Percentiles rank a stretch among this genome's conserved stretches.
Evolutionary conservation across 2,888 invertebrate species (phyloP).

Genomic region (Caenorhabditis sulstoni): DNA sequence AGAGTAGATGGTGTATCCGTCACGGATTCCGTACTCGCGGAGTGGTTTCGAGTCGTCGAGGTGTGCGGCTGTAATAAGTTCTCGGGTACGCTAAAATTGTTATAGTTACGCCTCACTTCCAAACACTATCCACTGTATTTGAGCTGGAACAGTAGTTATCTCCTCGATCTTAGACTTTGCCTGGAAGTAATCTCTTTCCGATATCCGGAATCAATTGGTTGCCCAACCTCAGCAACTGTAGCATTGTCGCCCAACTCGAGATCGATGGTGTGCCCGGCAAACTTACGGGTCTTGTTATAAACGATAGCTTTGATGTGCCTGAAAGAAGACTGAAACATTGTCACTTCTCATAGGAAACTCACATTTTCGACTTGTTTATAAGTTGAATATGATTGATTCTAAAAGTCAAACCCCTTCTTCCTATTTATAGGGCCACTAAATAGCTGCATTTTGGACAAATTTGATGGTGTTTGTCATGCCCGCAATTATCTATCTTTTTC

Average conservation of each 20-base stretch:
- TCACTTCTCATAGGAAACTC: conserved; percentile 16
- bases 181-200: conserved; percentile 30
- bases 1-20: conserved; percentile 71
- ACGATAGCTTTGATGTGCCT: conserved; percentile 71
- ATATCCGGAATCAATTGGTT: too few species aligned
- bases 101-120: conserved; percentile 57
- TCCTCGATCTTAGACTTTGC: conserved; percentile 65
- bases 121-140: conserved; percentile 68
- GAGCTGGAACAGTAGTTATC: conserved; percentile 61
- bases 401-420: conserved; percentile 1
- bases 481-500: conserved; percentile 31
- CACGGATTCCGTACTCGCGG: conserved; percentile 63
- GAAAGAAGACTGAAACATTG: conserved; percentile 7
- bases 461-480: conserved; percentile 30
- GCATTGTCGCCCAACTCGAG: conserved; percentile 59
- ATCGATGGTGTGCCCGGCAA: conserved; percentile 69
- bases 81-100: neutral
- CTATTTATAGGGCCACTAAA: conserved; percentile 28
- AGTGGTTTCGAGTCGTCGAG: conserved; percentile 59
- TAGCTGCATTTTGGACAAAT: conserved; percentile 29
- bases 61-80: conserved; percentile 58
- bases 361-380: conserved; percentile 35
- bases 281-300: conserved; percentile 71
- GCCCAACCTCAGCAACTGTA: conserved; percentile 61
- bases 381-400: neutral